A percentile compares a stretch with the other conserved stretches of the same genome.
Conservation (phyloP, 1,140 invertebrate species). For the Cydia splendana region DNA sequence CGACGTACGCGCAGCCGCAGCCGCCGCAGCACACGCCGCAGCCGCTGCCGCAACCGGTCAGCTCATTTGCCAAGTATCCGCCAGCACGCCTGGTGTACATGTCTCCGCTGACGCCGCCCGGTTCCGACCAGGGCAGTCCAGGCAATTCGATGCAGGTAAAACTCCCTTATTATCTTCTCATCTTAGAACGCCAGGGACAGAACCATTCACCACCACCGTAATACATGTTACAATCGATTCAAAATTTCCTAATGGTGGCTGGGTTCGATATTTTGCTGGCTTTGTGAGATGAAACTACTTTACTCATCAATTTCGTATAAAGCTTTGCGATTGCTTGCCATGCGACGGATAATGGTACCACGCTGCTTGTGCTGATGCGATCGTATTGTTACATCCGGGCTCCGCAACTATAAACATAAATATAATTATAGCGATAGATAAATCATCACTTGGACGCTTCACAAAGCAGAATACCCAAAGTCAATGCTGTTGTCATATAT, state of each 20-base stretch:
- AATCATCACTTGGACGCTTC: neutral
- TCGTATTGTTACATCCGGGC: conserved; percentile 35
- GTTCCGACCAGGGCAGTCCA: conserved; percentile 90
- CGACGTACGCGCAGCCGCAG: conserved; percentile 74
- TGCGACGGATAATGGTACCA: conserved; percentile 82
- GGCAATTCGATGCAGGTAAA: conserved; percentile 81
- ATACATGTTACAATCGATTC: no score
- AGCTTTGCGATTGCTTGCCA: conserved; percentile 57
- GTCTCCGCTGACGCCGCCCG: conserved; percentile 89
- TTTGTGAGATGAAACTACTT: conserved; percentile 3
- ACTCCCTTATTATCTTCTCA: conserved; percentile 12
- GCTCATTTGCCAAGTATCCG: conserved; percentile 67
- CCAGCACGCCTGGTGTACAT: conserved; percentile 85
- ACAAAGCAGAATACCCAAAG: no score
- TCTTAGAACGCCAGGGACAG: neutral
- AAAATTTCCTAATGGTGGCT: no score
- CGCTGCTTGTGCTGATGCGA: conserved; percentile 73
- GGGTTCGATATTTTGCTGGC: neutral
- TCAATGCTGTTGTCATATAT: no score
- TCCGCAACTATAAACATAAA: no score
- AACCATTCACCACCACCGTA: no score
- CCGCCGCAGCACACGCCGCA: conserved; percentile 62
- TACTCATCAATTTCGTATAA: conserved; percentile 20
- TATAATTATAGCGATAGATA: neutral
- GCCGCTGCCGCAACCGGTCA: conserved; percentile 55